Evolutionary conservation across 2,113 vertebrate species (phyloP), one percentile per base, ranked within the genome.

Genomic region (Tragelaphus imberbis): DNA sequence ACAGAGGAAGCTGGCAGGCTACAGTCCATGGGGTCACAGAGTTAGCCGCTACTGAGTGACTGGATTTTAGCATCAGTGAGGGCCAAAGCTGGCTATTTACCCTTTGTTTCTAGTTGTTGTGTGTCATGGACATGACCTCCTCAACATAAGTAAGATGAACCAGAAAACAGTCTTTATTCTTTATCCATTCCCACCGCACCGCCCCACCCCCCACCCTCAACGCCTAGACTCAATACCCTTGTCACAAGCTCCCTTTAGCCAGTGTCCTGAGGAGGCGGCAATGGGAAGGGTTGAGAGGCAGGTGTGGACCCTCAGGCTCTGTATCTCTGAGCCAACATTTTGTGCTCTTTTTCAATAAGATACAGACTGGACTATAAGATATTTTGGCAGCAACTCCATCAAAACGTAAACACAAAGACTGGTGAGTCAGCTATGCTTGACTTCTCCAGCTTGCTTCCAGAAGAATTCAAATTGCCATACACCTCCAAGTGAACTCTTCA

Each of bases 401-500:
- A 65, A 61, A 85, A 92, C 28, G 12, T 91, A 90, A 96, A 94
- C 51, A 79, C 19, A 13, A 40, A 4, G 30, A 58, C 84, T 36
- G 13, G 63, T 33, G 68, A 79, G 77, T 28, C 55, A 84, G 23
- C 71, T 53, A 8, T 0, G 0, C 33, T 81, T 7, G 5, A 23
- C 40, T 51, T 53, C 55, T 36, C n/a, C 68, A 61, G 68, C 71
- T n/a, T 81, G 71, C 84, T 71, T 89, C n/a, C 27, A 86, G 51
- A 86, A 95, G 55, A 91, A 88, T 79, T 84, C 28, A 23, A 91
- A 80, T 96, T 90, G 94, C 96, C 80, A 91, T 51, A 96, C 25
- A 97, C 93, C 97, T 98, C 97, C 91, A 21, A 77, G 49, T 94
- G 95, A 97, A 97, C 95, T 85, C 96, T 82, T 47, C 17, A 84